A percentile compares a stretch with the other conserved stretches of the same genome.
Conservation (phyloP, 1,140 invertebrate species). For the Mya arenaria region DNA sequence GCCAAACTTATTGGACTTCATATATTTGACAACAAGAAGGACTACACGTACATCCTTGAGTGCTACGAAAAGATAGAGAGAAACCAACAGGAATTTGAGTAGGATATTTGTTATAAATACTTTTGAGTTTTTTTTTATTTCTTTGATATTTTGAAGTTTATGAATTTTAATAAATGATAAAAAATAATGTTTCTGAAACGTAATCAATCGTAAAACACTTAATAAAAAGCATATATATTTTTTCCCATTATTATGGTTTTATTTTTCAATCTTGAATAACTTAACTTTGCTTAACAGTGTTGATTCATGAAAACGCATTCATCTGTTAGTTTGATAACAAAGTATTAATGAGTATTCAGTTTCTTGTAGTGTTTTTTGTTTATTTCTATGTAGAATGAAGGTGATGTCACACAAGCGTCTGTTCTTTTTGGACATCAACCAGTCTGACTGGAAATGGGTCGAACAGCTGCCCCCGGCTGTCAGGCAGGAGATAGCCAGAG, state of each 20-base stretch:
- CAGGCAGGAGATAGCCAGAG: conserved; percentile 86
- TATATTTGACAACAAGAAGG: neutral
- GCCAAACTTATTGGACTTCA: conserved; percentile 68
- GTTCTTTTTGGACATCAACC: conserved; percentile 18
- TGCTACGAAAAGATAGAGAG: conserved; percentile 81
- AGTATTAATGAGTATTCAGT: neutral
- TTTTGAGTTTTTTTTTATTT: too few relatives aligned
- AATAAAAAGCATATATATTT: too few relatives aligned
- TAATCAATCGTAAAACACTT: too few relatives aligned
- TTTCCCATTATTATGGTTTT: too few relatives aligned
- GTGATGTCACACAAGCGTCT: neutral
- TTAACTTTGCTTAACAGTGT: too few relatives aligned
- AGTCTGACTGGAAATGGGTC: conserved; percentile 75
- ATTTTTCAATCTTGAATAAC: too few relatives aligned
- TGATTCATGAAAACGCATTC: too few relatives aligned
- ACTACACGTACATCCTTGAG: conserved; percentile 54
- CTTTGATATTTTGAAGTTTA: too few relatives aligned
- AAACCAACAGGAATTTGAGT: conserved; percentile 84
- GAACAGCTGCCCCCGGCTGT: conserved; percentile 89
- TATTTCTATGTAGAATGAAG: conserved; percentile 18
- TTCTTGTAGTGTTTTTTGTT: neutral
- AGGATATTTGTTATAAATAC: too few relatives aligned
- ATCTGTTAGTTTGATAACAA: too few relatives aligned
- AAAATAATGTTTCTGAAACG: too few relatives aligned
- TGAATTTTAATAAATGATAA: too few relatives aligned